Conservation (phyloP, 1,140 invertebrate species). For the Thaumetopoea pityocampa region DNA sequence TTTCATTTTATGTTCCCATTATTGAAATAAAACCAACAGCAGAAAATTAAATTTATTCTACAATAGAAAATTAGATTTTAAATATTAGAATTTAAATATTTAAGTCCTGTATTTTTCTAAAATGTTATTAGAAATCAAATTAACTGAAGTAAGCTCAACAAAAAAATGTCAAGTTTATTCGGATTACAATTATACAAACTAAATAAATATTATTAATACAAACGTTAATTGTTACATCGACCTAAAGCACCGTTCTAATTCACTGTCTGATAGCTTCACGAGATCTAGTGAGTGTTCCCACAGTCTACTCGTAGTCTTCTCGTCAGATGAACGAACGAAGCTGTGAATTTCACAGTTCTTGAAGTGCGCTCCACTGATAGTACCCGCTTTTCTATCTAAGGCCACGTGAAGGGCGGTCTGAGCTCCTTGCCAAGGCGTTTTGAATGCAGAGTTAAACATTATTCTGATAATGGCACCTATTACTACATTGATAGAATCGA, state of each 20-base stretch:
- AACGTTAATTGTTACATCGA: no score
- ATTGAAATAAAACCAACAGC: no score
- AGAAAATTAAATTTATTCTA: no score
- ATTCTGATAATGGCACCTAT: slow-evolving; percentile 2
- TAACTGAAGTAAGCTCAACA: no score
- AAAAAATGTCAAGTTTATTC: no score
- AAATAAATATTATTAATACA: no score
- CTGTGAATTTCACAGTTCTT: slow-evolving; percentile 11
- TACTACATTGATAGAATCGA: slow-evolving; percentile 33
- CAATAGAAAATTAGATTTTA: no score
- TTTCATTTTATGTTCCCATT: no score
- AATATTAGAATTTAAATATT: no score
- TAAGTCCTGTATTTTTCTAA: no score
- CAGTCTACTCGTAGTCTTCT: slow-evolving; percentile 8
- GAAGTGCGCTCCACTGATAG: slow-evolving; percentile 39
- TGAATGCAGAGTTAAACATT: slow-evolving; percentile 2
- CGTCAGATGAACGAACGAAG: slow-evolving; percentile 1
- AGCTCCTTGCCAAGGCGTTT: slow-evolving; percentile 24
- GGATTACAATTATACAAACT: no score
- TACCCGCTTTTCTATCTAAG: slow-evolving; percentile 21
- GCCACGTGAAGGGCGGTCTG: slow-evolving; percentile 26
- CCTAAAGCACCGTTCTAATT: slow-evolving; percentile 11
- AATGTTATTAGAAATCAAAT: no score
- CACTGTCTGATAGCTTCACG: slow-evolving; percentile 14
- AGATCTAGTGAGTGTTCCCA: slow-evolving; percentile 24